Conservation (phyloP, 2,797 vertebrate genomes). For the Eutrigla gurnardus region DNA sequence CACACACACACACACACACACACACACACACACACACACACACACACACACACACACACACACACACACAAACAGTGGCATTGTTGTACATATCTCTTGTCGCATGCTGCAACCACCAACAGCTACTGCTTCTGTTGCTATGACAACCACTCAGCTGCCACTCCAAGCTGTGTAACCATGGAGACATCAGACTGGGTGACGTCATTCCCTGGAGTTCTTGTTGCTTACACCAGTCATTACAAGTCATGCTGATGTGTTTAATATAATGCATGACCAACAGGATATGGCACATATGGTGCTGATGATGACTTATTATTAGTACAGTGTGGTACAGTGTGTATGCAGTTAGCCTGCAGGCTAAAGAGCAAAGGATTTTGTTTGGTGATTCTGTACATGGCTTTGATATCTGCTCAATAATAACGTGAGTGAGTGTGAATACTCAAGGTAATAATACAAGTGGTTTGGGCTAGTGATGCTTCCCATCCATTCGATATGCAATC, state of each 20-base stretch:
- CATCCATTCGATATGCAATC: neutral
- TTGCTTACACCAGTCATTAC: slow-evolving; percentile 54
- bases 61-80: slow-evolving; percentile 5
- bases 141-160: slow-evolving; percentile 79
- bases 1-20: slow-evolving; percentile 7
- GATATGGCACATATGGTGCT: neutral
- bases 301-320: neutral
- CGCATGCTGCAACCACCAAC: slow-evolving; percentile 34
- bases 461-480: neutral
- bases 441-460: neutral
- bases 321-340: neutral
- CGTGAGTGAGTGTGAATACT: neutral
- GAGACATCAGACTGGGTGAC: slow-evolving; percentile 60
- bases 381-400: neutral
- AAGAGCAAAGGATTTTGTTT: neutral
- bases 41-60: neutral
- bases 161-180: slow-evolving; percentile 78
- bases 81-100: slow-evolving; percentile 24
- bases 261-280: neutral
- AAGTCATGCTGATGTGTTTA: slow-evolving; percentile 27
- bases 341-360: neutral
- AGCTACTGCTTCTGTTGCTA: slow-evolving; percentile 68
- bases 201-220: slow-evolving; percentile 62
- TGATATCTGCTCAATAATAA: neutral
- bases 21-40: neutral